Evolutionary conservation across 2,888 invertebrate genomes (phyloP).

Genomic region (Drosophila kokeensis): DNA sequence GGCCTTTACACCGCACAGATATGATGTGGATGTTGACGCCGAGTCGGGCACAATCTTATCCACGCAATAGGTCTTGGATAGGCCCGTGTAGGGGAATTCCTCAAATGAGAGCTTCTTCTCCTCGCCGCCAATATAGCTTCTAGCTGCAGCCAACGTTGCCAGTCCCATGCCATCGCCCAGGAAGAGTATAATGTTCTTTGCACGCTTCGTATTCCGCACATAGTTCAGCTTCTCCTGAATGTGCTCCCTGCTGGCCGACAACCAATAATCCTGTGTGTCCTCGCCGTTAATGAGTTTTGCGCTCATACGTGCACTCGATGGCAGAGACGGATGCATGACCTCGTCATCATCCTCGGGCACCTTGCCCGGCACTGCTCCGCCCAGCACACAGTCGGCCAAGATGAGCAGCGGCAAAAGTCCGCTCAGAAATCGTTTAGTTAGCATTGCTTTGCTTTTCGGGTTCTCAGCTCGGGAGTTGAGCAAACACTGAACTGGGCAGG

Average conservation of each 20-base stretch:
- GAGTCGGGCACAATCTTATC: slow-evolving; percentile 92
- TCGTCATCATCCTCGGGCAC: slow-evolving; percentile 28
- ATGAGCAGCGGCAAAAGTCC: slow-evolving; percentile 30
- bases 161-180: slow-evolving; percentile 96
- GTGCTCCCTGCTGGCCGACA: slow-evolving; percentile 63
- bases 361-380: slow-evolving; percentile 58
- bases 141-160: slow-evolving; percentile 91
- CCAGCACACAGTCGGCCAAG: slow-evolving; percentile 29
- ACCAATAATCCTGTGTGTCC: slow-evolving; percentile 70
- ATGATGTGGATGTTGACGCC: slow-evolving; percentile 92
- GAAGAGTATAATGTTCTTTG: slow-evolving; percentile 92
- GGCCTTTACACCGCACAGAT: slow-evolving; percentile 91
- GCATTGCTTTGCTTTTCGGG: slow-evolving; percentile 24
- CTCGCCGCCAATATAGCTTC: slow-evolving; percentile 91
- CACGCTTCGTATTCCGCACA: slow-evolving; percentile 85
- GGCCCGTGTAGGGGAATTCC: slow-evolving; percentile 90
- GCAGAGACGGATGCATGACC: slow-evolving; percentile 74
- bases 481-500: slow-evolving; percentile 49
- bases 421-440: slow-evolving; percentile 17
- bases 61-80: slow-evolving; percentile 91
- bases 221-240: slow-evolving; percentile 73
- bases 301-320: neutral
- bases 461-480: slow-evolving; percentile 39
- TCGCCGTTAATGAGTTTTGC: slow-evolving; percentile 37
- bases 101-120: slow-evolving; percentile 90